Evolutionary conservation across 2,888 invertebrate species (phyloP).

Genomic region (Spodoptera picta): DNA sequence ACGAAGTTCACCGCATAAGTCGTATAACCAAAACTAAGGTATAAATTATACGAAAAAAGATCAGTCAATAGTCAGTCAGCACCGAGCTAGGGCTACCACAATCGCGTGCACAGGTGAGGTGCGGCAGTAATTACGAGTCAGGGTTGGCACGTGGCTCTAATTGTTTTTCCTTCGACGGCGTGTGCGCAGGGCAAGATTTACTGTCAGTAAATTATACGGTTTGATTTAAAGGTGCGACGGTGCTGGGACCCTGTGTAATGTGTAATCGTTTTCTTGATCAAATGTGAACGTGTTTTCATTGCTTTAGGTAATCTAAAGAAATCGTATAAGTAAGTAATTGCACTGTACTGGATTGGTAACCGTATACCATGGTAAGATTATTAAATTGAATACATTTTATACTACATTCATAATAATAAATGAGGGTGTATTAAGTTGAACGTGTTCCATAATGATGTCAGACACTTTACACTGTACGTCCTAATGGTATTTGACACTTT

Average conservation of each 20-base stretch:
- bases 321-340: not conserved
- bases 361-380: not conserved
- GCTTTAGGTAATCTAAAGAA: not conserved
- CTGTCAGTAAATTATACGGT: slow-evolving; percentile 74
- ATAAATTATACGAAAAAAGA: not conserved
- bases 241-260: slow-evolving; percentile 32
- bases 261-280: slow-evolving; percentile 29
- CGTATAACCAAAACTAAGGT: not conserved
- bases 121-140: slow-evolving; percentile 64
- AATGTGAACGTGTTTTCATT: slow-evolving; percentile 19
- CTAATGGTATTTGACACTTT: no score
- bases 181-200: slow-evolving; percentile 66
- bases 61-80: slow-evolving; percentile 14
- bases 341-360: no score
- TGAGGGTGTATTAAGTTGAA: no score
- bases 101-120: slow-evolving; percentile 66
- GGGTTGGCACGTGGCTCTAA: slow-evolving; percentile 79
- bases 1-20: no score
- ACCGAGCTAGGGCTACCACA: slow-evolving; percentile 38
- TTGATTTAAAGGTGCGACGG: slow-evolving; percentile 65
- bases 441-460: no score
- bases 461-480: no score
- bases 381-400: not conserved
- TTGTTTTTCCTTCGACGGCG: slow-evolving; percentile 72
- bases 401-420: no score